Evolutionary conservation across 1,140 invertebrate genomes (phyloP).

Genomic region (Drosophila erecta): DNA sequence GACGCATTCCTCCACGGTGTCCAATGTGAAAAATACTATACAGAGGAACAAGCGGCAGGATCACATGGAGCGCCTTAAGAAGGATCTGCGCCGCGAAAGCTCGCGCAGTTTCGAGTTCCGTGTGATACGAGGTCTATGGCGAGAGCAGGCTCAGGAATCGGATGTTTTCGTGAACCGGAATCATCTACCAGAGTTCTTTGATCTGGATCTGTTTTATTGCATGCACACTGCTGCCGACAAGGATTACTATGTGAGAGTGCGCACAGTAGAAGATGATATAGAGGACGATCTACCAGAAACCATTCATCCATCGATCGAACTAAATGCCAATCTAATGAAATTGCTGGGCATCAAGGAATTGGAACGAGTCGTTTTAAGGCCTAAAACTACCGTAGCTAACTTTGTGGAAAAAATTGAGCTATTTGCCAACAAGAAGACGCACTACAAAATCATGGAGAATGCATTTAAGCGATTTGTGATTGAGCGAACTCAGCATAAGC

Average conservation of each 20-base stretch:
- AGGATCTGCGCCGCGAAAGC: constrained; percentile 71
- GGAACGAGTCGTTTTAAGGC: constrained; percentile 67
- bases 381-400: constrained; percentile 77
- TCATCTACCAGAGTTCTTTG: constrained; percentile 77
- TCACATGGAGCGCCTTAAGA: constrained; percentile 76
- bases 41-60: constrained; percentile 70
- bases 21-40: constrained; percentile 60
- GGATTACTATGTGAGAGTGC: constrained; percentile 80
- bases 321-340: constrained; percentile 81
- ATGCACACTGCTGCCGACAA: constrained; percentile 69
- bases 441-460: constrained; percentile 85
- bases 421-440: constrained; percentile 84
- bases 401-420: constrained; percentile 86
- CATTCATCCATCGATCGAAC: constrained; percentile 75
- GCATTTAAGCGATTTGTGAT: constrained; percentile 87
- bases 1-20: constrained; percentile 65
- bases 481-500: constrained; percentile 85
- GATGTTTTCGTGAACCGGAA: constrained; percentile 73
- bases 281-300: constrained; percentile 56
- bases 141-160: constrained; percentile 74
- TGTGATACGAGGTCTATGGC: constrained; percentile 72
- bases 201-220: constrained; percentile 72
- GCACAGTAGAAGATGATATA: constrained; percentile 48
- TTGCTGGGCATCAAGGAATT: constrained; percentile 76
- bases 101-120: constrained; percentile 73